phyloP scores from a whole-genome alignment of 53 echinoderm and acorn worm species.

The Zoroaster sp. region DNA sequence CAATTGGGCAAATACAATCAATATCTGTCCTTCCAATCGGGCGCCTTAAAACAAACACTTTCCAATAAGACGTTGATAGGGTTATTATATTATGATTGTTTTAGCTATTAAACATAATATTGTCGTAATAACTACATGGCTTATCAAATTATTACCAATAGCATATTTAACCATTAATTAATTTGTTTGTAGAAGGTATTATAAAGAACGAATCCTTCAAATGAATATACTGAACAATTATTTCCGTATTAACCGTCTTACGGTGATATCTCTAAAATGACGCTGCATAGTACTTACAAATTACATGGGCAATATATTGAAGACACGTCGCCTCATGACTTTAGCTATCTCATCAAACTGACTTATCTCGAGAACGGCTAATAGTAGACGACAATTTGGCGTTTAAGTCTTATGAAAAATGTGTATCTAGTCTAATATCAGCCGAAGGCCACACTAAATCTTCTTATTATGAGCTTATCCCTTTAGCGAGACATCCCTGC shows the following conservation, averaged over 20 bases:
- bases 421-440: constrained; percentile 7
- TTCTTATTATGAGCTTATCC: not conserved
- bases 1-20: too few species aligned
- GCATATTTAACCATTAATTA: too few species aligned
- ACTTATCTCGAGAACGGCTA: not conserved
- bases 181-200: too few species aligned
- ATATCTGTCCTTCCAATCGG: not conserved
- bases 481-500: not conserved
- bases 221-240: too few species aligned
- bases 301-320: too few species aligned
- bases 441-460: constrained; percentile 14
- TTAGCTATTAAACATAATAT: not conserved
- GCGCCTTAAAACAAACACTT: not conserved
- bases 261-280: too few species aligned
- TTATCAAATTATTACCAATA: not conserved
- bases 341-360: not conserved
- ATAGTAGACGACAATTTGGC: not conserved
- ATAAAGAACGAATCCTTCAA: too few species aligned
- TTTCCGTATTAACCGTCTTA: too few species aligned
- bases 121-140: not conserved
- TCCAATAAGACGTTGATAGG: not conserved
- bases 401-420: not conserved
- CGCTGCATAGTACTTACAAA: too few species aligned
- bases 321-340: too few species aligned
- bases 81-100: not conserved